A percentile compares a stretch with the other conserved stretches of the same genome.
phyloP scores from a whole-genome alignment of 2,888 invertebrate genomes.

The Seira ritae region DNA sequence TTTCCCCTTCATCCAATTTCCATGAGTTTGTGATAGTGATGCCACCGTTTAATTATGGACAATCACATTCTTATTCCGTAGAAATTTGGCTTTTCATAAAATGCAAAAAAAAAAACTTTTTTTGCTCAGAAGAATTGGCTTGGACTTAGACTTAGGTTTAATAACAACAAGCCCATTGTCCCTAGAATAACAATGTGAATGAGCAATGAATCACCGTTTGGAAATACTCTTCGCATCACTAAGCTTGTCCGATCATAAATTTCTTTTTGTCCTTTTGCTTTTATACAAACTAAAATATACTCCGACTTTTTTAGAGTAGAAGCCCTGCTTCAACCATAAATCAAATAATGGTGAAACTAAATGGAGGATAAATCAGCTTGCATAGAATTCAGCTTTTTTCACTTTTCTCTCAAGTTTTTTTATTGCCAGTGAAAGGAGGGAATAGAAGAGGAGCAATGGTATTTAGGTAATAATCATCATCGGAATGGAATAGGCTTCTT shows the following conservation, averaged over 20 bases:
- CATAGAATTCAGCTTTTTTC: not conserved
- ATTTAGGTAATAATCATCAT: conserved; percentile 45
- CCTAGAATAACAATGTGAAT: conserved; percentile 42
- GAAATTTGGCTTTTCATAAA: too few relatives aligned
- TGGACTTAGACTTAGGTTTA: not conserved
- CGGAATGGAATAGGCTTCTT: conserved; percentile 32
- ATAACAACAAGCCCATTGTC: not conserved
- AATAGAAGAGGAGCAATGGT: too few relatives aligned
- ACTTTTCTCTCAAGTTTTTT: too few relatives aligned
- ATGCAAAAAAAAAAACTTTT: too few relatives aligned
- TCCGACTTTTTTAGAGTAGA: too few relatives aligned
- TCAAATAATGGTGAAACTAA: conserved; percentile 42
- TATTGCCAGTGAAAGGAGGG: too few relatives aligned
- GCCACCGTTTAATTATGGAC: too few relatives aligned
- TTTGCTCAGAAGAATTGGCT: not conserved
- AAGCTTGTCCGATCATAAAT: conserved; percentile 42
- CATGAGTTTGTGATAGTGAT: too few relatives aligned
- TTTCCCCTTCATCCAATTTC: too few relatives aligned
- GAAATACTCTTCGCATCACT: conserved; percentile 36
- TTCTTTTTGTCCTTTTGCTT: conserved; percentile 12
- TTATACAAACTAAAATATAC: too few relatives aligned
- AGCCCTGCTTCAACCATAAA: conserved; percentile 29
- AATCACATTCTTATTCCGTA: too few relatives aligned
- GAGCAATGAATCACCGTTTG: conserved; percentile 44
- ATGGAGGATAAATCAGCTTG: conserved; percentile 47